These are phyloP conservation scores for Tetragnatha versicolor DNA, from an alignment of 1,140 invertebrate species.

Conservation along the genomic window DNA sequence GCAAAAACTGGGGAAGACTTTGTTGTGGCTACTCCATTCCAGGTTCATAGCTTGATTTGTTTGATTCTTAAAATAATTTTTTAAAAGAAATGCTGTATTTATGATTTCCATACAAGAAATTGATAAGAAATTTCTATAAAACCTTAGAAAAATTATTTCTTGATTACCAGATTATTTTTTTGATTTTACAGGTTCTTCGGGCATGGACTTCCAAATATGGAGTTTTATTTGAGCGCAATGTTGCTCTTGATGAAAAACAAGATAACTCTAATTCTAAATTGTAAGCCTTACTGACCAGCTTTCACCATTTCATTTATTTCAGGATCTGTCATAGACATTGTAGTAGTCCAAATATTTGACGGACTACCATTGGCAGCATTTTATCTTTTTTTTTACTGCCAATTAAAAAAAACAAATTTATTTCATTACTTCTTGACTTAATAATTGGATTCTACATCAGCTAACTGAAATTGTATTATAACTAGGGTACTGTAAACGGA, in stretches of 20 bases:
- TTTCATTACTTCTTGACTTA: neutral
- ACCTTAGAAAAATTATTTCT: neutral
- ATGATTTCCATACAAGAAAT: neutral
- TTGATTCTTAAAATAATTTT: neutral
- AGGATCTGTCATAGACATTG: neutral
- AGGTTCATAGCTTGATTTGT: slow-evolving; percentile 69
- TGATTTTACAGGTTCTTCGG: slow-evolving; percentile 20
- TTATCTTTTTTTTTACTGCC: neutral
- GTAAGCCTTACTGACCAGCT: neutral
- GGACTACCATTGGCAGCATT: neutral
- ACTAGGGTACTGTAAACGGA: no score
- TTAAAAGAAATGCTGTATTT: neutral
- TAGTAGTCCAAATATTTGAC: no score
- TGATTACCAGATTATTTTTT: neutral
- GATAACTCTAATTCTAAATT: slow-evolving; percentile 7
- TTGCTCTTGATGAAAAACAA: neutral
- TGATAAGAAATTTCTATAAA: neutral
- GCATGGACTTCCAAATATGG: slow-evolving; percentile 50
- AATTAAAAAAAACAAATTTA: neutral
- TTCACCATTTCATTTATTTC: neutral
- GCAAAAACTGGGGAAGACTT: slow-evolving; percentile 83
- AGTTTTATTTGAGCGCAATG: slow-evolving; percentile 42
- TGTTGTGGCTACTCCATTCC: slow-evolving; percentile 81
- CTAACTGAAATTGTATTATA: no score
- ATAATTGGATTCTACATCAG: neutral